phyloP scores from a whole-genome alignment of 2,113 vertebrate species.

The Seriola aureovittata region DNA sequence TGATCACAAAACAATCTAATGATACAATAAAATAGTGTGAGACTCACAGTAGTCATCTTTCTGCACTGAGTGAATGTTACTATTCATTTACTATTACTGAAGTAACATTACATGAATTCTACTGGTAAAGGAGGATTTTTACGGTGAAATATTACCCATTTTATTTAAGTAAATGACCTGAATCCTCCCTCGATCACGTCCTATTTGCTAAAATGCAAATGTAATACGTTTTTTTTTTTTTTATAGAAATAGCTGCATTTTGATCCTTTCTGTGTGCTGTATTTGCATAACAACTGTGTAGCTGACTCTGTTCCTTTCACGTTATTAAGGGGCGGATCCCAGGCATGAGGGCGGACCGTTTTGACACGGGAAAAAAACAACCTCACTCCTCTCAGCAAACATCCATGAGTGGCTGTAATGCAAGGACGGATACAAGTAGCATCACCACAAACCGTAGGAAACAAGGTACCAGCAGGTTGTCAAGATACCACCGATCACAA shows the following conservation, averaged over 20 bases:
- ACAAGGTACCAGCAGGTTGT: conserved; percentile 53
- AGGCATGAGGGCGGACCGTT: conserved; percentile 43
- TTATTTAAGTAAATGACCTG: not conserved
- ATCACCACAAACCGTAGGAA: conserved; percentile 41
- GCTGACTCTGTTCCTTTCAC: conserved; percentile 52
- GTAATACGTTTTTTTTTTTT: not conserved
- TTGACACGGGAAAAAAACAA: conserved; percentile 34
- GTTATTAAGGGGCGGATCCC: conserved; percentile 50
- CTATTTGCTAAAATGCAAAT: not conserved
- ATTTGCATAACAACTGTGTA: conserved; percentile 68
- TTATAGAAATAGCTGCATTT: not conserved
- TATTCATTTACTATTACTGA: no score
- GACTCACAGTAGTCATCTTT: not conserved
- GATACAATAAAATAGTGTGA: not conserved
- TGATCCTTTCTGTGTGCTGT: not conserved
- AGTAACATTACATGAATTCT: no score
- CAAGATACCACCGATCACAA: conserved; percentile 78
- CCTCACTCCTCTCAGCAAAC: conserved; percentile 59
- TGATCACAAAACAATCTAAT: not conserved
- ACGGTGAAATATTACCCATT: not conserved
- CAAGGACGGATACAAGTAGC: conserved; percentile 54
- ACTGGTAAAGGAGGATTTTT: no score
- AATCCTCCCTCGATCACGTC: not conserved
- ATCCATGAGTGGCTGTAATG: conserved; percentile 58
- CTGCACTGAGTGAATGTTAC: not conserved